A percentile compares a stretch with the other conserved stretches of the same genome.
These are phyloP conservation scores for Daphoenositta chrysoptera DNA, from an alignment of 2,113 vertebrate genomes.

Conservation along the genomic window DNA sequence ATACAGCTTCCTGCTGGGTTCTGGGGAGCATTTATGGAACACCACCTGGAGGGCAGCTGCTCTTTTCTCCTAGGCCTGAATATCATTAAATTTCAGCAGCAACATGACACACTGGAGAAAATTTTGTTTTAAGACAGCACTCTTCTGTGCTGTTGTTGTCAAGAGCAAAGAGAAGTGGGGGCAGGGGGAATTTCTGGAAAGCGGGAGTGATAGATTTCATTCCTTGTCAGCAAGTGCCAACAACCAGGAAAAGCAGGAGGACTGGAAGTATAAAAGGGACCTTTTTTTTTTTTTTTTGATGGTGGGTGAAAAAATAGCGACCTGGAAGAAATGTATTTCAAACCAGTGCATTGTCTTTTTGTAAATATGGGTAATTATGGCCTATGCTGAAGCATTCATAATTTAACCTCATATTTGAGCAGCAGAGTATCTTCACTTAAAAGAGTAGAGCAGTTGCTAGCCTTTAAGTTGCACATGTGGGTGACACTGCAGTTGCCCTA, in stretches of 20 bases:
- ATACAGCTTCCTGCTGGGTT: constrained; percentile 62
- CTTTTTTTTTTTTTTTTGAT: not conserved
- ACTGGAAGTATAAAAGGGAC: not conserved
- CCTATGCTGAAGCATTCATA: not conserved
- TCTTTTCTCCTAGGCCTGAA: constrained; percentile 65
- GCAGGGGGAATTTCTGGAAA: not conserved
- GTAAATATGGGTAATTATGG: not conserved
- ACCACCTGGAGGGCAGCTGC: constrained; percentile 68
- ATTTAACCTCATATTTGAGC: not conserved
- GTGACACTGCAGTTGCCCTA: not conserved
- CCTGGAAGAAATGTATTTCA: not conserved
- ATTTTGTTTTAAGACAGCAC: constrained; percentile 24
- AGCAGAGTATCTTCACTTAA: not conserved
- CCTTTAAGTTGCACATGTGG: not conserved
- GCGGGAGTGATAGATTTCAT: not conserved
- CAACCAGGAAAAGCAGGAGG: not conserved
- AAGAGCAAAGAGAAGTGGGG: not conserved
- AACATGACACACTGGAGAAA: constrained; percentile 42
- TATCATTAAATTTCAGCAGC: constrained; percentile 65
- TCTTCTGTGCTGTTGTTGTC: not conserved
- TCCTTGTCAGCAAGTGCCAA: not conserved
- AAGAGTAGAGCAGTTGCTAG: not conserved
- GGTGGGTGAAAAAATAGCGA: not conserved
- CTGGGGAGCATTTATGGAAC: constrained; percentile 61
- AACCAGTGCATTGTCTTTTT: not conserved